phyloP scores from a whole-genome alignment of 2,888 invertebrate species.

The Eupithecia vulgata region DNA sequence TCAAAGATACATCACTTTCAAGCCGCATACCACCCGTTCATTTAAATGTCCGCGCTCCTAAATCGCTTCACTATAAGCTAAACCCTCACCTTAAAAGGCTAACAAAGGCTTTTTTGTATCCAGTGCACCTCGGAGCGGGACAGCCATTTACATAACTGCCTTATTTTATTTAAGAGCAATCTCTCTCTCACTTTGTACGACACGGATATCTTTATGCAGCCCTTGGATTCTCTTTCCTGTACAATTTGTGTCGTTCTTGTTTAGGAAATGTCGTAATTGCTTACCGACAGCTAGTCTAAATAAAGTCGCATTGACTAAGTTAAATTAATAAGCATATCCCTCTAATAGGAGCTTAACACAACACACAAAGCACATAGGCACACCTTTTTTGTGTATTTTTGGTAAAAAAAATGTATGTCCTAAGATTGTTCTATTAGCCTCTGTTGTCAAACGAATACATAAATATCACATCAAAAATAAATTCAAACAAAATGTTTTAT shows the following conservation, averaged over 20 bases:
- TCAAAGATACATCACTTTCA: constrained; percentile 14
- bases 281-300: neutral
- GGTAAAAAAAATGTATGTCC: neutral
- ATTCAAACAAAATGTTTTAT: neutral
- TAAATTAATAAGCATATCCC: neutral
- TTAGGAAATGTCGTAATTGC: neutral
- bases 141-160: constrained; percentile 76
- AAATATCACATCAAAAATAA: too few relatives aligned
- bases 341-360: neutral
- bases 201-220: constrained; percentile 69
- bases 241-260: constrained; percentile 30
- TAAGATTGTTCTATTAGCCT: neutral
- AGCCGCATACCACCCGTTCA: constrained; percentile 24
- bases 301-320: neutral
- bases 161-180: constrained; percentile 71
- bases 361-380: neutral
- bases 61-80: constrained; percentile 32
- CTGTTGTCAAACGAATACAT: neutral
- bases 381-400: neutral
- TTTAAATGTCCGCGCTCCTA: constrained; percentile 28
- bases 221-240: constrained; percentile 45
- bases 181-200: constrained; percentile 61
- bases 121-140: constrained; percentile 63
- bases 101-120: constrained; percentile 70
- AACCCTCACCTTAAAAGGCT: constrained; percentile 46